A percentile compares a stretch with the other conserved stretches of the same genome.
Evolutionary conservation across 2,888 invertebrate genomes (phyloP).

Genomic region (Andrena trimmerana): DNA sequence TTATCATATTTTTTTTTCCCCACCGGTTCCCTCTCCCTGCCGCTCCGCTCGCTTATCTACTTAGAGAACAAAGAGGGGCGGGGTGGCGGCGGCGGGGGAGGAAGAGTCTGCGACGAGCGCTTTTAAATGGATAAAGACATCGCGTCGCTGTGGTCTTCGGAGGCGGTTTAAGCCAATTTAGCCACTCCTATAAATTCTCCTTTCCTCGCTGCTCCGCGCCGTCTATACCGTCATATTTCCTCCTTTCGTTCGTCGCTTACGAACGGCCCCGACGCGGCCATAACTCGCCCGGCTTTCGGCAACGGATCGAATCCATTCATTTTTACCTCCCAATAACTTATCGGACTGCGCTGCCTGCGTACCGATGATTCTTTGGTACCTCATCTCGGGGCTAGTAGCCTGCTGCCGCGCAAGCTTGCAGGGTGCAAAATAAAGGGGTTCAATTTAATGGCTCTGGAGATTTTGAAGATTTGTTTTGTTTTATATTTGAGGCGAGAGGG

Average conservation of each 20-base stretch:
- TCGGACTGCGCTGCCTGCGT: background rate
- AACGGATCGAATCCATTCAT: background rate
- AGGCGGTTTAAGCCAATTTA: conserved; percentile 77
- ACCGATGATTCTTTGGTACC: too few relatives aligned
- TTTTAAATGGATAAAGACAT: conserved; percentile 76
- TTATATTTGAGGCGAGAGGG: too few relatives aligned
- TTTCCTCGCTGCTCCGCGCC: conserved; percentile 9
- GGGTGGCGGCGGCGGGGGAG: background rate
- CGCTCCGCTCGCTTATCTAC: conserved; percentile 25
- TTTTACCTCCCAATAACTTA: background rate
- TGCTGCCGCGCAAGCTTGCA: too few relatives aligned
- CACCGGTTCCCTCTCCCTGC: background rate
- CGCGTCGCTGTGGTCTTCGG: conserved; percentile 64
- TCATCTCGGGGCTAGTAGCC: too few relatives aligned
- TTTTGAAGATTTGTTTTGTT: too few relatives aligned
- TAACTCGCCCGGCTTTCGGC: background rate
- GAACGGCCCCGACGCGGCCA: background rate
- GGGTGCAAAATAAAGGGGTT: too few relatives aligned
- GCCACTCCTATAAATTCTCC: conserved; percentile 62
- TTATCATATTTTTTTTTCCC: conserved; percentile 9
- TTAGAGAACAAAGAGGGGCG: conserved; percentile 17
- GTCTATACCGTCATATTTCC: conserved; percentile 10
- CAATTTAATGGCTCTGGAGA: too few relatives aligned
- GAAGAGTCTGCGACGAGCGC: conserved; percentile 17
- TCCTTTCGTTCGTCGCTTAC: background rate